Percentiles rank a stretch among this genome's conserved stretches.
Evolutionary conservation across 1,140 invertebrate species (phyloP).

Genomic region (Drosophila arizonae): DNA sequence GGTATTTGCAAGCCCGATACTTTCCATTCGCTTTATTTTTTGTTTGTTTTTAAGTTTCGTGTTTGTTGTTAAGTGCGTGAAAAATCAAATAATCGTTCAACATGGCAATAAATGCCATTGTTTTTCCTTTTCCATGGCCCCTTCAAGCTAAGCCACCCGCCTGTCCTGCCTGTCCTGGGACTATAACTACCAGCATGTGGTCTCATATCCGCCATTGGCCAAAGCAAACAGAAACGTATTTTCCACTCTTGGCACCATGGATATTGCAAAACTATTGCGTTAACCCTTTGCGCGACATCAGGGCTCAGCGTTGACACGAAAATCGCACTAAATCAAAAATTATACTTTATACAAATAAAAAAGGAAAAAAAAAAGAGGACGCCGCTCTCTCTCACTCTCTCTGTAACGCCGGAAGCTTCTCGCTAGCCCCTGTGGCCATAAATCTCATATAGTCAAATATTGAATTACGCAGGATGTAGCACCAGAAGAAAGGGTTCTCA

Average conservation of each 20-base stretch:
- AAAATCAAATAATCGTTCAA: slow-evolving; percentile 28
- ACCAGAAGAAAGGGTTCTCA: slow-evolving; percentile 48
- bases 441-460: slow-evolving; percentile 82
- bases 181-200: slow-evolving; percentile 79
- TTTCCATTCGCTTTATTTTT: not conserved
- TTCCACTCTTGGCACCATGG: slow-evolving; percentile 48
- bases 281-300: slow-evolving; percentile 50
- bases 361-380: not conserved
- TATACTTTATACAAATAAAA: slow-evolving; percentile 77
- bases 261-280: slow-evolving; percentile 76
- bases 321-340: slow-evolving; percentile 82
- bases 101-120: slow-evolving; percentile 26
- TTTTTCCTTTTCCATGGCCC: slow-evolving; percentile 9
- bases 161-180: not conserved
- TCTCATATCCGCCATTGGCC: slow-evolving; percentile 62
- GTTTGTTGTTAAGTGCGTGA: slow-evolving; percentile 20
- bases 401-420: slow-evolving; percentile 44
- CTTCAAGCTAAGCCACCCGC: slow-evolving; percentile 32
- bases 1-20: not conserved
- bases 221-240: slow-evolving; percentile 63
- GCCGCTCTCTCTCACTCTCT: not conserved
- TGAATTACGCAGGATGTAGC: slow-evolving; percentile 74
- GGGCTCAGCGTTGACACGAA: slow-evolving; percentile 64
- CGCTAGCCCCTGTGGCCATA: slow-evolving; percentile 71
- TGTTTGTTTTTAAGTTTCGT: slow-evolving; percentile 11